Conservation (phyloP, 2,113 vertebrate genomes). For the rat (Rattus norvegicus) region GRCr8 NC_086037.1:5627001-5627500, state of each 20-base stretch:
- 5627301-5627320: neutral
- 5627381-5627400: neutral
- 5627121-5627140: neutral
- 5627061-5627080: neutral
- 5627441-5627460: neutral
- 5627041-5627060: neutral
- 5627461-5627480: neutral
- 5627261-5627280: neutral
- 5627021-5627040: neutral
- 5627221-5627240: neutral
- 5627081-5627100: neutral
- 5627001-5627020: too few relatives aligned
- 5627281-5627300: neutral
- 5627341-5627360: neutral
- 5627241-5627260: neutral
- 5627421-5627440: neutral
- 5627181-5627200: neutral
- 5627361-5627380: neutral
- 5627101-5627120: neutral
- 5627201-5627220: neutral
- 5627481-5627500: neutral
- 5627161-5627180: neutral
- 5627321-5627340: neutral
- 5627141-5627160: fast-evolving
- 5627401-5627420: neutral